These are phyloP conservation scores for Bovichtus diacanthus DNA, from an alignment of 2,797 vertebrate genomes.

Conservation along the genomic window DNA sequence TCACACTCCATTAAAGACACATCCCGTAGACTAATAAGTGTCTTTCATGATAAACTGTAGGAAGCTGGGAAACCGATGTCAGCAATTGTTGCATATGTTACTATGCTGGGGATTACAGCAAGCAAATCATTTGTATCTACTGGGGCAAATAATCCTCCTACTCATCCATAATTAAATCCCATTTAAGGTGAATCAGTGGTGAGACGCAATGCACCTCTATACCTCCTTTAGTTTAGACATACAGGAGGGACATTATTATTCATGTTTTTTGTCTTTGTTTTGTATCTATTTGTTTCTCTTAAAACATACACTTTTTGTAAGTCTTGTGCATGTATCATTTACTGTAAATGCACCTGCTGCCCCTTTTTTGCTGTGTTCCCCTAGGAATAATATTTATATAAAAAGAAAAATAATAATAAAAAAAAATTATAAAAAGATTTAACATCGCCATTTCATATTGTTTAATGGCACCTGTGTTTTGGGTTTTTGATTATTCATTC, in stretches of 20 bases:
- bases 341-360: background rate
- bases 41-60: constrained; percentile 6
- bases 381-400: background rate
- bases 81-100: constrained; percentile 28
- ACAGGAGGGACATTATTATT: background rate
- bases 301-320: background rate
- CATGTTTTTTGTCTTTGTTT: background rate
- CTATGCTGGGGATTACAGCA: constrained; percentile 21
- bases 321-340: background rate
- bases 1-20: constrained; percentile 2
- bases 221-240: constrained; percentile 6
- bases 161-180: constrained; percentile 68
- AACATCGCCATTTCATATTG: background rate
- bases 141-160: constrained; percentile 45
- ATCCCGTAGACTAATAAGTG: background rate
- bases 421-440: background rate
- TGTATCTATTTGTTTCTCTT: background rate
- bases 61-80: constrained; percentile 13
- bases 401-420: no score
- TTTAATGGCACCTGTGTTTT: background rate
- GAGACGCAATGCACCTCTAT: constrained; percentile 19
- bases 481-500: background rate
- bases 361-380: background rate
- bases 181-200: constrained; percentile 33
- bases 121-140: constrained; percentile 41